phyloP scores from a whole-genome alignment of 1,140 invertebrate genomes.

The Bradynema listronoti region DNA sequence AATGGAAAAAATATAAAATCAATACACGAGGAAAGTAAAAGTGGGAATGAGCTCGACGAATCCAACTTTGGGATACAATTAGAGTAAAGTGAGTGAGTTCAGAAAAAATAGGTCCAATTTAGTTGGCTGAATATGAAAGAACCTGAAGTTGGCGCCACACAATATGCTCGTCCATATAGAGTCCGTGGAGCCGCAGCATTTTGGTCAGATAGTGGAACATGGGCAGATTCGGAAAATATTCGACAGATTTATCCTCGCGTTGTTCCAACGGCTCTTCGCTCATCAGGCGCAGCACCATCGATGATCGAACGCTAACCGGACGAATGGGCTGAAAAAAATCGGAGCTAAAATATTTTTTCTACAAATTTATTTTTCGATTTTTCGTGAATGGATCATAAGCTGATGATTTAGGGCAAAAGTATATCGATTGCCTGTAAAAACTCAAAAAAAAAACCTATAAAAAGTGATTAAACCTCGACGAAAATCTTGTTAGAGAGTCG shows the following conservation, averaged over 20 bases:
- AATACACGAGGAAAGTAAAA: neutral
- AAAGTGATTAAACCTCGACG: conserved; percentile 42
- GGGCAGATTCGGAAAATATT: conserved; percentile 54
- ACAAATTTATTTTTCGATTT: no score
- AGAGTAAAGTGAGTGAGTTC: neutral
- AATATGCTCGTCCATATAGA: conserved; percentile 55
- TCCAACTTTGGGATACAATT: neutral
- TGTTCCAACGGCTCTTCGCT: conserved; percentile 49
- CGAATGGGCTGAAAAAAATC: conserved; percentile 27
- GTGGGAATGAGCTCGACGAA: neutral
- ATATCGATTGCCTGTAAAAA: conserved; percentile 9
- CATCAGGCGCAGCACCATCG: conserved; percentile 54
- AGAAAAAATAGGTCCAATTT: conserved; percentile 9
- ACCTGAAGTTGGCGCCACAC: conserved; percentile 50
- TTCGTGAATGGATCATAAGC: conserved; percentile 19
- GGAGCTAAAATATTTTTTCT: conserved; percentile 3
- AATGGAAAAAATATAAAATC: neutral
- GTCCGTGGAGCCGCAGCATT: conserved; percentile 52
- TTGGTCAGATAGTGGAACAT: conserved; percentile 58
- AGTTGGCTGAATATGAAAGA: neutral
- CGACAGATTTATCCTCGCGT: conserved; percentile 34
- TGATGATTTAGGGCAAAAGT: neutral
- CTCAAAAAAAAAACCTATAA: conserved; percentile 14
- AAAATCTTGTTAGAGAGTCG: conserved; percentile 53
- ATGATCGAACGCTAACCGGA: conserved; percentile 28